These are phyloP conservation scores for Nothobranchius kuhntae DNA, from an alignment of 2,113 vertebrate species.

Conservation along the genomic window DNA sequence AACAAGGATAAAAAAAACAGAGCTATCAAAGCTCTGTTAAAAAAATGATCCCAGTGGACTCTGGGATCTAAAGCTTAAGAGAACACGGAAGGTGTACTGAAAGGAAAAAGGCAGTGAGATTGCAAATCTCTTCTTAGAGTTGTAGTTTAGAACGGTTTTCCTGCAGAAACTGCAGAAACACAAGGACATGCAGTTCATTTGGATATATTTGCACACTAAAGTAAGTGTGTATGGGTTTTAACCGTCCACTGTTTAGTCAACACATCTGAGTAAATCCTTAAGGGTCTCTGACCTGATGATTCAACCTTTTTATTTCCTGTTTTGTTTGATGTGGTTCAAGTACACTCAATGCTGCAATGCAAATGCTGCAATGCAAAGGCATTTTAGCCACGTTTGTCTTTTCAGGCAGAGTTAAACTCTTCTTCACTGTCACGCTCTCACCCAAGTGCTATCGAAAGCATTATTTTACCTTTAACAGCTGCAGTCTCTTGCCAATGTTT, in stretches of 20 bases:
- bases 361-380: slow-evolving; percentile 32
- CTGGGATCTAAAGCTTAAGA: slow-evolving; percentile 1
- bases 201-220: background rate
- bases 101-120: background rate
- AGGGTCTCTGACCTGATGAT: slow-evolving; percentile 1
- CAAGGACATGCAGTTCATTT: slow-evolving; percentile 5
- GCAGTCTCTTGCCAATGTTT: background rate
- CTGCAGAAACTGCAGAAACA: background rate
- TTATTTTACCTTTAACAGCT: too few relatives aligned
- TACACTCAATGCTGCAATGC: slow-evolving; percentile 22
- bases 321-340: background rate
- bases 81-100: background rate
- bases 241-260: background rate
- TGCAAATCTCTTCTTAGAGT: background rate
- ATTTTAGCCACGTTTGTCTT: slow-evolving; percentile 7
- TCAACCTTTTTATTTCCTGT: background rate
- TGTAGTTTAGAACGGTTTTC: background rate
- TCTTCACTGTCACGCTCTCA: slow-evolving; percentile 53
- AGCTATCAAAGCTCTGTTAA: background rate
- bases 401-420: slow-evolving; percentile 13
- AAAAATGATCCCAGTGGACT: background rate
- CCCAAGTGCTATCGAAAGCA: slow-evolving; percentile 44
- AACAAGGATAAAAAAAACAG: slow-evolving; percentile 17
- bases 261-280: background rate
- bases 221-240: background rate